Evolutionary conservation across 2,888 invertebrate genomes (phyloP), one percentile per base, ranked within the genome.

Genomic region (Sinotaia quadrata): DNA sequence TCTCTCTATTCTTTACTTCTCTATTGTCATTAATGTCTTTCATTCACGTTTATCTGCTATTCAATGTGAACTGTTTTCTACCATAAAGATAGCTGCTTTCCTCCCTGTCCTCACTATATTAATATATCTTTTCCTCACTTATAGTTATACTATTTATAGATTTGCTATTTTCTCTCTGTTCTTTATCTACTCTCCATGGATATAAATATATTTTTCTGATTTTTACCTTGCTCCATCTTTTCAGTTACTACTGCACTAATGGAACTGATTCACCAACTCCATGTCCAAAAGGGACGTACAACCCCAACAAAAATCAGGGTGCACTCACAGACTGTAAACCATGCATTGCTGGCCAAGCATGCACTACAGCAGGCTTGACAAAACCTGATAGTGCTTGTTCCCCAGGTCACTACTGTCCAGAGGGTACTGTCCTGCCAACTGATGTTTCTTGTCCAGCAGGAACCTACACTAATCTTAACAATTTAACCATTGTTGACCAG

Each of bases 381-480:
- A 68, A 75, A 54, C 84, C 86, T 5, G 78, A 86, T 70, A 77
- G 78, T 56, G 78, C 82, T 0, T 87, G 87, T 69, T 78, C 80
- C 12, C 82, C 84, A 12, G 87, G 87, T 0, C 83, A 85, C 74
- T 87, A 83, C 76, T 87, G 87, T 69, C 86, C 85, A 0, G 84
- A 82, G 5, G 84, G 84, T 5, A 87, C 85, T 69, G 72, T 75
- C 54, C 71, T 75, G 4, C 81, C 81, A 21, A 84, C 81, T 10
- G 84, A 82, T 51, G 80, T 82, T 74, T 82, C 83, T 5, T 87
- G 87, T 57, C 86, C 86, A 2, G 81, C 85, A 12, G 86, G 87
- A 2, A 81, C 76, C 0, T 86, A 72, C 70, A 87, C 84, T 8
- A 78, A 87, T 76, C 81, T 75, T 68, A 78, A 78, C 63, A 87